Conservation (phyloP, 2,113 vertebrate species). For the Halcyon malimbica region DNA sequence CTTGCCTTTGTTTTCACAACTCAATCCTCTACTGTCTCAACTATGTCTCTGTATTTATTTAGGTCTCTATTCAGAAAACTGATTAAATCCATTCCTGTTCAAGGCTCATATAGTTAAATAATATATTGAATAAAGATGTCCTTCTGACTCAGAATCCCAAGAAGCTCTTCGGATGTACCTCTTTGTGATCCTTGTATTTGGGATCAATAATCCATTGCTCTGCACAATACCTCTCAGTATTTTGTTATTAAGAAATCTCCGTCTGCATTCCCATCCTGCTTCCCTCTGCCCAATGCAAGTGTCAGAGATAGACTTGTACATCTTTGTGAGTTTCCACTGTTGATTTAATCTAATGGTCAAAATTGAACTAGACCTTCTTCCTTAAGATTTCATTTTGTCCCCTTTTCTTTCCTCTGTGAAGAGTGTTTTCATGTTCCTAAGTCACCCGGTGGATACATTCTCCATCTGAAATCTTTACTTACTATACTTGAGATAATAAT, state of each 20-base stretch:
- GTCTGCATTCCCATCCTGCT: background rate
- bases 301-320: background rate
- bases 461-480: background rate
- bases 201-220: background rate
- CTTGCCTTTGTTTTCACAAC: background rate
- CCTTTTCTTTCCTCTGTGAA: background rate
- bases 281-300: background rate
- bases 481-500: background rate
- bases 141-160: background rate
- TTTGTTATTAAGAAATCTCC: background rate
- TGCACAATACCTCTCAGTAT: background rate
- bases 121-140: background rate
- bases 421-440: background rate
- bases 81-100: background rate
- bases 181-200: background rate
- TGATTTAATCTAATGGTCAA: background rate
- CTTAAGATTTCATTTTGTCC: background rate
- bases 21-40: background rate
- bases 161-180: background rate
- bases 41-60: background rate
- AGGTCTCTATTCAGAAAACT: background rate
- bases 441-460: background rate
- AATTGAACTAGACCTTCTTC: background rate
- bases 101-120: background rate
- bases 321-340: background rate